Evolutionary conservation across 2,797 vertebrate species (phyloP).

Genomic region (Saxicola maurus): DNA sequence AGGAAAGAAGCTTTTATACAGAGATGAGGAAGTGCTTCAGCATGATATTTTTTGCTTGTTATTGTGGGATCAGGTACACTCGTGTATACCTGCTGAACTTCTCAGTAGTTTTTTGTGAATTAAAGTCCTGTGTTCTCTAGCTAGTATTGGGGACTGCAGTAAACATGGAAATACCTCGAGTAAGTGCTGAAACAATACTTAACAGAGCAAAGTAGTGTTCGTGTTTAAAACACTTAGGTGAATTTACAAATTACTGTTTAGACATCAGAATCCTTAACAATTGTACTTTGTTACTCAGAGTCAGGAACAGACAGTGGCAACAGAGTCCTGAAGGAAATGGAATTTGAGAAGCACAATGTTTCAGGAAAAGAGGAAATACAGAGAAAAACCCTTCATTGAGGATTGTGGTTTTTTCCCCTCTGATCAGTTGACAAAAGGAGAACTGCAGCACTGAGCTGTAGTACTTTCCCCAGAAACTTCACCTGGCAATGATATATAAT

Average conservation of each 20-base stretch:
- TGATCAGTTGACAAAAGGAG: neutral
- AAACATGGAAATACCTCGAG: neutral
- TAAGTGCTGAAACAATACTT: neutral
- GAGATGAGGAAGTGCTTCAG: neutral
- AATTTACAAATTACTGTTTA: neutral
- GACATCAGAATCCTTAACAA: neutral
- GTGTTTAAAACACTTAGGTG: neutral
- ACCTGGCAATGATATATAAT: neutral
- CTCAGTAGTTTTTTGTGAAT: neutral
- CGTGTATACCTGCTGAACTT: neutral
- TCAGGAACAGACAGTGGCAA: neutral
- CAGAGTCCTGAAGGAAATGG: neutral
- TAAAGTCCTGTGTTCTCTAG: neutral
- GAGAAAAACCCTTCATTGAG: neutral
- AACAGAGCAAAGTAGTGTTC: neutral
- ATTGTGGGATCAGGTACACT: accelerated
- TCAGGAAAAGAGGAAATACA: neutral
- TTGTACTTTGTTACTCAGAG: neutral
- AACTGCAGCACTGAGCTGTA: neutral
- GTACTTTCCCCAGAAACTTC: neutral
- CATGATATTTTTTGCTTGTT: neutral
- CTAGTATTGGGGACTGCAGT: neutral
- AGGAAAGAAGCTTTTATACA: neutral
- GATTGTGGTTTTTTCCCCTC: neutral
- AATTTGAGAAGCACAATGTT: neutral